Percentiles rank a stretch among this genome's conserved stretches.
Conservation (phyloP, 2,797 vertebrate genomes). For the Sebastes flavidus region DNA sequence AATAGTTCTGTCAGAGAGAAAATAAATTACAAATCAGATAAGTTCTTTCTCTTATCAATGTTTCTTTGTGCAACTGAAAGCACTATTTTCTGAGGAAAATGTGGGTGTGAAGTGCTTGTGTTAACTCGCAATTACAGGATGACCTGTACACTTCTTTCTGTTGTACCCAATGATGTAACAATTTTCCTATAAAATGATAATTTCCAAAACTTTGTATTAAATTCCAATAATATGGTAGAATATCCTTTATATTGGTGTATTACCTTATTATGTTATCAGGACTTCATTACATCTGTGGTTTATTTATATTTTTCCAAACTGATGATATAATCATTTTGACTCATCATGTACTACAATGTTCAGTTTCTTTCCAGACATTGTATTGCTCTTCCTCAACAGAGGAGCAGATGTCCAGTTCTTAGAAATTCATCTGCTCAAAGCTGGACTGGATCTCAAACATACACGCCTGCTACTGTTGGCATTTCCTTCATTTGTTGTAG, state of each 20-base stretch:
- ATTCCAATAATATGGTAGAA: neutral
- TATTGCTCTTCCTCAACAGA: neutral
- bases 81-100: neutral
- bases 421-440: constrained; percentile 1
- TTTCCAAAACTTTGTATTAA: neutral
- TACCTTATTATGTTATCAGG: neutral
- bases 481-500: neutral
- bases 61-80: constrained; percentile 8
- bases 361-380: neutral
- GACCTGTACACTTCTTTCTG: neutral
- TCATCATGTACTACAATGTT: neutral
- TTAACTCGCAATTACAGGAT: neutral
- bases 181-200: neutral
- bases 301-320: neutral
- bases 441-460: neutral
- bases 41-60: constrained; percentile 1
- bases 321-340: neutral
- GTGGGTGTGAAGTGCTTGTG: neutral
- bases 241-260: neutral
- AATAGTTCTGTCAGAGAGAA: constrained; percentile 26
- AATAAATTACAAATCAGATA: constrained; percentile 35
- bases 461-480: neutral
- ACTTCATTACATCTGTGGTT: neutral
- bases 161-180: neutral
- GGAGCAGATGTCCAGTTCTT: neutral